Evolutionary conservation across 2,113 vertebrate species (phyloP).

Genomic region (Talpa occidentalis): DNA sequence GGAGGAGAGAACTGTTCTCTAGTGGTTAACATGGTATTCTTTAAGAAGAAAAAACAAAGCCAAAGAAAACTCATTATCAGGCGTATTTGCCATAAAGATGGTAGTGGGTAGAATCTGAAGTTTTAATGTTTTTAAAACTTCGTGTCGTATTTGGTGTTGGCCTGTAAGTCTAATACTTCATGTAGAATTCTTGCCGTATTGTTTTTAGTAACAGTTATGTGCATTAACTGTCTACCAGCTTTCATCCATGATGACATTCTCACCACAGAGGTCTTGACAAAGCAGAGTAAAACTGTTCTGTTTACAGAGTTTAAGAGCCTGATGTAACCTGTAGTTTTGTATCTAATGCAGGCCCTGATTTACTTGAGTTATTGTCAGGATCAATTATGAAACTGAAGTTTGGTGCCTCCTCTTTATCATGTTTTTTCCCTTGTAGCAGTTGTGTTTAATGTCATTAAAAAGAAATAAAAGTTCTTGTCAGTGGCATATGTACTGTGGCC

Average conservation of each 20-base stretch:
- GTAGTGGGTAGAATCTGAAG: conserved; percentile 54
- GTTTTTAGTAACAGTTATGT: conserved; percentile 37
- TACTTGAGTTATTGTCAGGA: conserved; percentile 65
- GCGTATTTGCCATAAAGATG: conserved; percentile 66
- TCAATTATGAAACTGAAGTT: conserved; percentile 72
- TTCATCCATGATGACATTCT: conserved; percentile 42
- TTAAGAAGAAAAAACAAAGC: conserved; percentile 69
- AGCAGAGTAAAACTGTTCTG: conserved; percentile 58
- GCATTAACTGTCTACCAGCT: conserved; percentile 52
- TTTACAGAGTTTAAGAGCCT: conserved; percentile 57
- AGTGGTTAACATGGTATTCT: conserved; percentile 75
- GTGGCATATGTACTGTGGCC: conserved; percentile 65
- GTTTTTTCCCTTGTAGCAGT: conserved; percentile 69
- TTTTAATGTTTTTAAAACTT: conserved; percentile 58
- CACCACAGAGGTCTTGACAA: conserved; percentile 61
- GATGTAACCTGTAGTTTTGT: conserved; percentile 51
- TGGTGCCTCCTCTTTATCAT: conserved; percentile 71
- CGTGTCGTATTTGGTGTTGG: conserved; percentile 3
- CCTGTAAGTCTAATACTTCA: conserved; percentile 32
- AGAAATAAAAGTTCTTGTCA: conserved; percentile 79
- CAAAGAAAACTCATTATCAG: conserved; percentile 74
- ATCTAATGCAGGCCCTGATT: conserved; percentile 23
- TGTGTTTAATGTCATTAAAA: conserved; percentile 80
- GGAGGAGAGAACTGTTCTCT: conserved; percentile 73
- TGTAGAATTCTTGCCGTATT: conserved; percentile 54